Base-by-base conservation (phyloP, 2,888 invertebrate species). In the Nephrocerus scutellatus region DNA sequence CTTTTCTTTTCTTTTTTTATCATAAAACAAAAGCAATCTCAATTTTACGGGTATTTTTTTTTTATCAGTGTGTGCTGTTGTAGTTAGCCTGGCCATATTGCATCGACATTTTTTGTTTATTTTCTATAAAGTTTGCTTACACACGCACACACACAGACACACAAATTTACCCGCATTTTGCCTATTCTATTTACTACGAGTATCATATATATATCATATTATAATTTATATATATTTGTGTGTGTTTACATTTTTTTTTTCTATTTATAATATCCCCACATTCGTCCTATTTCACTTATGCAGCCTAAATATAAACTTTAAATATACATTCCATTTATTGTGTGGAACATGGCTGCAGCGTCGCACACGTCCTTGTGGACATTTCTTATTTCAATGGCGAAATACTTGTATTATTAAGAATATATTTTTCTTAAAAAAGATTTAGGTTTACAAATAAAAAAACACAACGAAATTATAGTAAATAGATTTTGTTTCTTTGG, bases 11-110 rank as follows among this genome's bases (percentile, higher is more conserved):
- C 20, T 43, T 36, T 22, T 26, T 31, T 31, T 38, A 33, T 51
- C 47, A n/a, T 56, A 56, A 51, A 51, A 50, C 53, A 54, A 54
- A 56, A 55, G 39, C 45, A 55, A 50, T 51, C 51, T 55, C 40
- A 47, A 53, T 46, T 49, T 33, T 49, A 50, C 44, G 48, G 45
- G n/a, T n/a, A n/a, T n/a, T n/a, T n/a, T n/a, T n/a, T n/a, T n/a
- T n/a, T n/a, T n/a, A n/a, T n/a, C n/a, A n/a, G n/a, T n/a, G n/a
- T n/a, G n/a, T n/a, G n/a, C n/a, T n/a, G n/a, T n/a, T n/a, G n/a
- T n/a, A n/a, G n/a, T n/a, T n/a, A n/a, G n/a, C n/a, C n/a, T n/a
- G n/a, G n/a, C n/a, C n/a, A n/a, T n/a, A n/a, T n/a, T n/a, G n/a
- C n/a, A n/a, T 33, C 26, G 25, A 31, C 32, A 46, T 42, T 39